Conservation (phyloP, 2,113 vertebrate genomes). For the Strix uralensis region DNA sequence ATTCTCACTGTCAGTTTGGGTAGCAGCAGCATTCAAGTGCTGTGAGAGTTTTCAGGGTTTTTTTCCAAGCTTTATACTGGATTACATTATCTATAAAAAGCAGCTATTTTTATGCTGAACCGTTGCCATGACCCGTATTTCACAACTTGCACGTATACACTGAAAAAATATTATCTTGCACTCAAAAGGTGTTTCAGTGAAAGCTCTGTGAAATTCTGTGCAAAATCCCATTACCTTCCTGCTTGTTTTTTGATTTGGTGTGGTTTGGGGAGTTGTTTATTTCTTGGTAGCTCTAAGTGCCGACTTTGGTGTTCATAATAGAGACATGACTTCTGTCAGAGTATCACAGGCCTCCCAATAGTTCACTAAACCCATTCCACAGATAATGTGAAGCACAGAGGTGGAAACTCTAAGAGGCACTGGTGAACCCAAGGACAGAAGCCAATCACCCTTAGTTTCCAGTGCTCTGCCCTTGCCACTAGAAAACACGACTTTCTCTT, state of each 20-base stretch:
- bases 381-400: not conserved
- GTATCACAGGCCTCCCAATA: not conserved
- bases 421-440: not conserved
- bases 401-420: not conserved
- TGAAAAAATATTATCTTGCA: constrained; percentile 11
- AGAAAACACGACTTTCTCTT: not conserved
- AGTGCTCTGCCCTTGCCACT: not conserved
- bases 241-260: not conserved
- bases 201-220: constrained; percentile 13
- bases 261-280: not conserved
- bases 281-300: not conserved
- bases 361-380: not conserved
- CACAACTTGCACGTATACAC: not conserved
- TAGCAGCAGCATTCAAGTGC: not conserved
- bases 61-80: not conserved
- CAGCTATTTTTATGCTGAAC: constrained; percentile 45
- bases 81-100: constrained; percentile 51
- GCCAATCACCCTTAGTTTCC: not conserved
- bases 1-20: not conserved
- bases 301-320: not conserved
- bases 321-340: not conserved
- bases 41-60: not conserved
- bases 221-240: constrained; percentile 30
- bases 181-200: not conserved
- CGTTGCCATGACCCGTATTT: constrained; percentile 46